A percentile compares a stretch with the other conserved stretches of the same genome.
Conservation (phyloP, 30 jellyfish, hydroid and myxozoan genomes). For the Pelagia noctiluca region DNA sequence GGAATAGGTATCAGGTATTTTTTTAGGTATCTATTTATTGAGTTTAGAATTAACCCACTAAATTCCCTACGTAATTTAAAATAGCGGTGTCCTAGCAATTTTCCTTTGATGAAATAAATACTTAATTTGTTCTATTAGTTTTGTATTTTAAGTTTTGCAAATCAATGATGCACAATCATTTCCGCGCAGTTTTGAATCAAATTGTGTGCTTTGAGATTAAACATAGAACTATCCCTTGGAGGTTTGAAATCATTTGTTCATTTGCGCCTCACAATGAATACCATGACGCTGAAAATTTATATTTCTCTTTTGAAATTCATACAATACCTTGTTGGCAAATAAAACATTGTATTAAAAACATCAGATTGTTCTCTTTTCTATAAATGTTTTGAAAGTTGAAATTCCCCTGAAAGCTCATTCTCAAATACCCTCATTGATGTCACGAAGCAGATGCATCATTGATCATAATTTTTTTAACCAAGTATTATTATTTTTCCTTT, state of each 20-base stretch:
- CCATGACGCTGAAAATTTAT: neutral
- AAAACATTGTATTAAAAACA: slow-evolving; percentile 11
- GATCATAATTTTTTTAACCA: slow-evolving; percentile 1
- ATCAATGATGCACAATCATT: slow-evolving; percentile 2
- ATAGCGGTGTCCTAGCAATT: slow-evolving; percentile 4
- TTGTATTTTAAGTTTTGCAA: neutral
- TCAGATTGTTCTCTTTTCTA: slow-evolving; percentile 17
- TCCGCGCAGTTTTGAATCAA: slow-evolving; percentile 4
- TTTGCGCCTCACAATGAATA: slow-evolving; percentile 1
- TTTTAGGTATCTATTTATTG: neutral
- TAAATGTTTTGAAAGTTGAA: slow-evolving; percentile 11
- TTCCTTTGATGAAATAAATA: neutral
- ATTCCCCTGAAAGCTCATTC: slow-evolving; percentile 55
- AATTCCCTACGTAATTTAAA: slow-evolving; percentile 1
- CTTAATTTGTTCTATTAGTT: neutral
- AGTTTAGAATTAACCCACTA: slow-evolving; percentile 2
- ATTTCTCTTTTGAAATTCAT: neutral
- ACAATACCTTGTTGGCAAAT: slow-evolving; percentile 3
- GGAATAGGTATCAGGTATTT: neutral
- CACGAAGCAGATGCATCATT: neutral
- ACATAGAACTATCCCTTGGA: slow-evolving; percentile 5
- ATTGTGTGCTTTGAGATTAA: neutral
- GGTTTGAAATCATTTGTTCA: slow-evolving; percentile 2
- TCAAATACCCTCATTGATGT: slow-evolving; percentile 25
- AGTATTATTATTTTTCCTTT: neutral